Evolutionary conservation across 53 echinoderm and acorn worm genomes (phyloP).

Genomic region (Holothuria leucospilota): DNA sequence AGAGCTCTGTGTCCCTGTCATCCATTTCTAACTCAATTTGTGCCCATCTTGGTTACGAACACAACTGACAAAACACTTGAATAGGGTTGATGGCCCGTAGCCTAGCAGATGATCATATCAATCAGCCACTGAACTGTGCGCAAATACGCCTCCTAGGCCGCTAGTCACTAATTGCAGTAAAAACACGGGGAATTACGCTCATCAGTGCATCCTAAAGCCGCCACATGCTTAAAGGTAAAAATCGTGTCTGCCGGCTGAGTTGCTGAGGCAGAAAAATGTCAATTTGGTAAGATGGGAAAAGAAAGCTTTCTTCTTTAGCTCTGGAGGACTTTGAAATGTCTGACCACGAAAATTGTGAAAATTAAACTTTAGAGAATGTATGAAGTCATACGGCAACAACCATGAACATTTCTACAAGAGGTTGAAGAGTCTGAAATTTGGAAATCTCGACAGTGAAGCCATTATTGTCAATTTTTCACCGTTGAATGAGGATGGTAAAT

Average conservation of each 20-base stretch:
- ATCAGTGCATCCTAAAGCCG: constrained; percentile 52
- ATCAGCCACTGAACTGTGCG: constrained; percentile 43
- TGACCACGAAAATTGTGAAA: constrained; percentile 25
- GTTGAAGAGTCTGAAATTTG: not conserved
- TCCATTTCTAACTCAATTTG: constrained; percentile 41
- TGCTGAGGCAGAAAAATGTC: constrained; percentile 32
- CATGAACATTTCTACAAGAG: too few relatives aligned
- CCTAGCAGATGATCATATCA: constrained; percentile 33
- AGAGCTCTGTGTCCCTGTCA: constrained; percentile 37
- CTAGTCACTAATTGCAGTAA: constrained; percentile 40
- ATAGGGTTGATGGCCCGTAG: constrained; percentile 48
- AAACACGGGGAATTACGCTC: constrained; percentile 38
- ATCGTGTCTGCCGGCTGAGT: not conserved
- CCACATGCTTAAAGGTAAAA: constrained; percentile 30
- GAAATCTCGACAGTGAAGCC: constrained; percentile 27
- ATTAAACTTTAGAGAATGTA: too few relatives aligned
- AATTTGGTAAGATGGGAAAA: constrained; percentile 5
- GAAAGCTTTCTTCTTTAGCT: constrained; percentile 24
- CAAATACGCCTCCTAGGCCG: constrained; percentile 39
- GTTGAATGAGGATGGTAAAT: constrained; percentile 16
- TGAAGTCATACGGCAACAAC: too few relatives aligned
- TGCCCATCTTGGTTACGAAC: constrained; percentile 20
- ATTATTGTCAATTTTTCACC: not conserved
- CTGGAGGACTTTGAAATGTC: constrained; percentile 41
- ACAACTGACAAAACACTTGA: constrained; percentile 44